A percentile compares a stretch with the other conserved stretches of the same genome.
Evolutionary conservation across 2,113 vertebrate species (phyloP).

Genomic region (Corynorhinus townsendii): DNA sequence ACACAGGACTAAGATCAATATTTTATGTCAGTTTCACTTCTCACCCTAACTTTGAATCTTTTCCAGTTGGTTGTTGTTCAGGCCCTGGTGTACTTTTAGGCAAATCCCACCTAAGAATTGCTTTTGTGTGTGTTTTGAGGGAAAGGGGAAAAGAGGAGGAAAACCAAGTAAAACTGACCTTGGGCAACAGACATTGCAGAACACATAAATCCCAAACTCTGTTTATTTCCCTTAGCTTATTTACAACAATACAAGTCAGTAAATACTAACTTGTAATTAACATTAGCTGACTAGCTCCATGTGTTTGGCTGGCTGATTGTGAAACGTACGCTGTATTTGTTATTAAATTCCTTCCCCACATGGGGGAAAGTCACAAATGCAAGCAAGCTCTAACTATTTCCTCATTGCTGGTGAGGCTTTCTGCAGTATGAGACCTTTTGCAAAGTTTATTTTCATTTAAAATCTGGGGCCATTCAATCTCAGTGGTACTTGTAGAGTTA

Average conservation of each 20-base stretch:
- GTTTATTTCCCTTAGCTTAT: slow-evolving; percentile 25
- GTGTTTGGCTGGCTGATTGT: slow-evolving; percentile 34
- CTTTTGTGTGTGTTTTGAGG: not conserved
- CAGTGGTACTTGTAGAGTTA: not conserved
- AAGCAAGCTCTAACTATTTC: not conserved
- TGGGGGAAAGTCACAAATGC: not conserved
- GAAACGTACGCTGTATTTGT: slow-evolving; percentile 39
- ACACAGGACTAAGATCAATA: not conserved
- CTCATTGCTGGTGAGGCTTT: not conserved
- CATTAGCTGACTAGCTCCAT: slow-evolving; percentile 37
- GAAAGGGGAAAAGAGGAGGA: not conserved
- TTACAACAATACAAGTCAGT: slow-evolving; percentile 34
- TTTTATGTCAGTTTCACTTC: not conserved
- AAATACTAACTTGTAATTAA: slow-evolving; percentile 35
- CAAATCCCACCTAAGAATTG: not conserved
- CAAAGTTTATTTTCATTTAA: not conserved
- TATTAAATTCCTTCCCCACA: slow-evolving; percentile 45
- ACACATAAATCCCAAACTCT: slow-evolving; percentile 4
- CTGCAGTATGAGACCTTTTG: not conserved
- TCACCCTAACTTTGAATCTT: not conserved
- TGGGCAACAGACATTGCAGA: slow-evolving; percentile 30
- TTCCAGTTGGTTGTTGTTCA: not conserved
- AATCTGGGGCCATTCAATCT: not conserved
- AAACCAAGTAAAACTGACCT: slow-evolving; percentile 17
- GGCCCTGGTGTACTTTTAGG: not conserved